A percentile compares a stretch with the other conserved stretches of the same genome.
Evolutionary conservation across 1,140 invertebrate species (phyloP).

Genomic region (Olivierus martensii): DNA sequence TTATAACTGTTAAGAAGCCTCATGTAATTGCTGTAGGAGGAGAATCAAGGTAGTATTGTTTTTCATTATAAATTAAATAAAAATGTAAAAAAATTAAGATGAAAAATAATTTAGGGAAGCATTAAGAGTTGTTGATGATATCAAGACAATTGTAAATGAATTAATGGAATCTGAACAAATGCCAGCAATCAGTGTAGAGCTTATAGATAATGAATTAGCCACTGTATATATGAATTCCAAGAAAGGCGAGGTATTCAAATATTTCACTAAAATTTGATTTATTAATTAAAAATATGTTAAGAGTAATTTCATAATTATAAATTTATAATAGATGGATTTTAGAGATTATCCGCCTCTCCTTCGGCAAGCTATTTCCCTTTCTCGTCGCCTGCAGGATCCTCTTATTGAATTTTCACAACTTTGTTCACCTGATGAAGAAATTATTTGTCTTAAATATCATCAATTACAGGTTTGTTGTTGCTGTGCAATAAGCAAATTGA

Average conservation of each 20-base stretch:
- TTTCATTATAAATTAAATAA: not conserved
- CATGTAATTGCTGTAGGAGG: conserved; percentile 83
- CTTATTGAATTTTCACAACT: conserved; percentile 90
- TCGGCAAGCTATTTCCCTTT: conserved; percentile 82
- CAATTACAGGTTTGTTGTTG: conserved; percentile 50
- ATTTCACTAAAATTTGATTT: too few species aligned
- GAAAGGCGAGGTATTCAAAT: conserved; percentile 60
- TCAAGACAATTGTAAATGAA: conserved; percentile 55
- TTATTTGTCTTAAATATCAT: conserved; percentile 85
- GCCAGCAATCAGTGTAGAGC: conserved; percentile 71
- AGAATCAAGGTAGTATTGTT: conserved; percentile 45
- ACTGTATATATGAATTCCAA: conserved; percentile 83
- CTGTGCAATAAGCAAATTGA: not conserved
- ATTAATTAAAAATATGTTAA: conserved; percentile 3
- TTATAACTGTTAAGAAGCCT: conserved; percentile 80
- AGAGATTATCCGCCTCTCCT: conserved; percentile 77
- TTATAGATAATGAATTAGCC: conserved; percentile 83
- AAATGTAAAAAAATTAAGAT: not conserved
- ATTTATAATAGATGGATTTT: conserved; percentile 52
- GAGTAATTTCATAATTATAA: too few species aligned
- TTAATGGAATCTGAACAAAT: conserved; percentile 75
- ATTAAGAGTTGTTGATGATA: conserved; percentile 66
- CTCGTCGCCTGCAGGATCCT: conserved; percentile 85
- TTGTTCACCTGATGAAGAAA: conserved; percentile 89
- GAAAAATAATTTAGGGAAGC: conserved; percentile 46